phyloP scores from a whole-genome alignment of 2,888 invertebrate species.

The Caenorhabditis sulstoni region DNA sequence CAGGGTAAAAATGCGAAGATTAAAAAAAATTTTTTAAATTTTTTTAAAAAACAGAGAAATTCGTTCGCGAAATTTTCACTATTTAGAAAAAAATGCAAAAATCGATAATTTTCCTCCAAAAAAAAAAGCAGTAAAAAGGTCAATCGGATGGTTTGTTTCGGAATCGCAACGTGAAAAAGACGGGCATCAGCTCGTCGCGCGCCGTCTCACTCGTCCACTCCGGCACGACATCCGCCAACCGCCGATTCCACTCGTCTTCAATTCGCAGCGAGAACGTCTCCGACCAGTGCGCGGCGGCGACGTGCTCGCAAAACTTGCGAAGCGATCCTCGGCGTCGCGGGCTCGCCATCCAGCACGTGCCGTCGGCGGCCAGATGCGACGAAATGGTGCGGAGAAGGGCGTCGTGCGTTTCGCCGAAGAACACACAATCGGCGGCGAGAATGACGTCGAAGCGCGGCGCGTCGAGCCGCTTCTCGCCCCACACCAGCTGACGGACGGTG shows the following conservation, averaged over 20 bases:
- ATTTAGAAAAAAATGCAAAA: too few species aligned
- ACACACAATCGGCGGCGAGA: slow-evolving; percentile 70
- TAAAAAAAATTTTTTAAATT: too few species aligned
- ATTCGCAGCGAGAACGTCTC: too few species aligned
- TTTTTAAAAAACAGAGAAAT: too few species aligned
- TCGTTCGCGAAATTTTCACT: too few species aligned
- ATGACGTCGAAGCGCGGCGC: slow-evolving; percentile 54
- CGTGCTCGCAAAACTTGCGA: slow-evolving; percentile 51
- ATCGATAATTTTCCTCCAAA: too few species aligned
- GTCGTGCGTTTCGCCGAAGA: slow-evolving; percentile 61
- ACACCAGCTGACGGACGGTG: slow-evolving; percentile 19
- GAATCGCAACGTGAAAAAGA: slow-evolving; percentile 16
- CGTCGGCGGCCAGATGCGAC: slow-evolving; percentile 27
- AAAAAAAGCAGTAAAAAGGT: too few species aligned
- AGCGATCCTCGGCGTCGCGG: slow-evolving; percentile 66
- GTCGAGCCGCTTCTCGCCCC: slow-evolving; percentile 7
- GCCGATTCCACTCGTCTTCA: too few species aligned
- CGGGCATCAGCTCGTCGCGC: slow-evolving; percentile 46
- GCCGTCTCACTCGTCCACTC: slow-evolving; percentile 21
- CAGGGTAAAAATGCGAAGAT: too few species aligned
- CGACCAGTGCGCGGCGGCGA: slow-evolving; percentile 20
- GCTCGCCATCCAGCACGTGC: slow-evolving; percentile 52
- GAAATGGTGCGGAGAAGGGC: slow-evolving; percentile 50
- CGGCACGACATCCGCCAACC: too few species aligned
- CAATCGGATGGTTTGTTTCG: too few species aligned